These are phyloP conservation scores for Clusia tigrina DNA, from an alignment of 2,888 invertebrate species.

Conservation along the genomic window DNA sequence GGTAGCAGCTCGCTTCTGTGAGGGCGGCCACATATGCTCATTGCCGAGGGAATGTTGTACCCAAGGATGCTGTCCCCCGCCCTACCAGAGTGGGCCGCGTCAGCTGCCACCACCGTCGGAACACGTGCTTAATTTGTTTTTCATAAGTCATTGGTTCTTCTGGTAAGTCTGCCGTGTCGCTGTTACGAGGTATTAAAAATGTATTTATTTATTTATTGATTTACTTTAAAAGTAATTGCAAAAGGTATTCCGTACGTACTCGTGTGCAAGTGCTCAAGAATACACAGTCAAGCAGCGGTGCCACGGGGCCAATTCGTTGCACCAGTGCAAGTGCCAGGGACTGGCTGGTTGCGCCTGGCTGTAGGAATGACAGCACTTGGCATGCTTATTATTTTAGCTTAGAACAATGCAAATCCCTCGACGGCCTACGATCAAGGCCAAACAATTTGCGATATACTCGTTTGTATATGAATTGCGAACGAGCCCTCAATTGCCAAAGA, in stretches of 20 bases:
- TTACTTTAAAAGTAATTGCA: too few relatives aligned
- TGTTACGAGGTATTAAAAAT: background rate
- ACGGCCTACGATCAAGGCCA: constrained; percentile 19
- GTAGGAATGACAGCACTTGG: background rate
- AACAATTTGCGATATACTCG: background rate
- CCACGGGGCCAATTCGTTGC: too few relatives aligned
- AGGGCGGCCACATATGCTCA: constrained; percentile 75
- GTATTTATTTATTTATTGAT: constrained; percentile 1
- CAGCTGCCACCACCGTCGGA: constrained; percentile 67
- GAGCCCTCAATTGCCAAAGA: background rate
- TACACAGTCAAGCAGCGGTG: too few relatives aligned
- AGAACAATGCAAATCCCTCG: constrained; percentile 15
- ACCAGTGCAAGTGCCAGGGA: too few relatives aligned
- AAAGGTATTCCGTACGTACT: too few relatives aligned
- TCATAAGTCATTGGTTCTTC: constrained; percentile 76
- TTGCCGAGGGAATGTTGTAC: constrained; percentile 80
- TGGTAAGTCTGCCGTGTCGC: constrained; percentile 64
- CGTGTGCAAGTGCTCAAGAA: too few relatives aligned
- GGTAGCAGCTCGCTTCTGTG: constrained; percentile 69
- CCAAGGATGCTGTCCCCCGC: constrained; percentile 71
- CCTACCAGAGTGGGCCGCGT: constrained; percentile 63
- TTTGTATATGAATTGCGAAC: background rate
- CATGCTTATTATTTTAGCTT: background rate
- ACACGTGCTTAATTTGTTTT: constrained; percentile 71
- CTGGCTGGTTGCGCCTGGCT: too few relatives aligned